phyloP scores from a whole-genome alignment of 2,797 vertebrate species.

The Spheniscus humboldti region DNA sequence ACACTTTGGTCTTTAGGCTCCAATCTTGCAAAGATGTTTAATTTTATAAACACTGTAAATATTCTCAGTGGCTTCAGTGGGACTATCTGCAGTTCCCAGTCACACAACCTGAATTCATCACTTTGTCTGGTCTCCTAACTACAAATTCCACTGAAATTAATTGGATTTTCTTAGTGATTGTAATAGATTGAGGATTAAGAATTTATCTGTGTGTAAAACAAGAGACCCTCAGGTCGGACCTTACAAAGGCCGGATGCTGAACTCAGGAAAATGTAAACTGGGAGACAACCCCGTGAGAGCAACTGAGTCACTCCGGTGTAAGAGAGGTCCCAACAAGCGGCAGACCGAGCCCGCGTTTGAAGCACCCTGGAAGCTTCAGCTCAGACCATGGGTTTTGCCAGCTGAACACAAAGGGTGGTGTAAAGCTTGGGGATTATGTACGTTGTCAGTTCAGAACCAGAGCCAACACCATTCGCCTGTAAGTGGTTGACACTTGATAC shows the following conservation, averaged over 20 bases:
- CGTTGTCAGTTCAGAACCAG: not conserved
- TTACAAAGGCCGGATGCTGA: not conserved
- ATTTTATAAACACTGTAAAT: not conserved
- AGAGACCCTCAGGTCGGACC: not conserved
- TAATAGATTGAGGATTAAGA: not conserved
- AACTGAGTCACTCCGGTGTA: not conserved
- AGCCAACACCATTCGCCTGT: conserved; percentile 24
- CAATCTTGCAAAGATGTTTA: not conserved
- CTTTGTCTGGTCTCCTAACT: not conserved
- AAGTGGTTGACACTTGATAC: conserved; percentile 28
- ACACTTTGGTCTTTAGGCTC: not conserved
- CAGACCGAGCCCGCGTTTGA: not conserved
- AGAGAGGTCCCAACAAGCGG: not conserved
- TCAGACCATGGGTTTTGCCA: not conserved
- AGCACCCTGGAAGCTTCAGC: not conserved
- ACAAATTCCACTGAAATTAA: not conserved
- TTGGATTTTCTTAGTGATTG: not conserved
- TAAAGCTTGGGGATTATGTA: not conserved
- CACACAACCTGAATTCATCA: not conserved
- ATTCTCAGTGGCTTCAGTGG: not conserved
- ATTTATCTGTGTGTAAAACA: not conserved
- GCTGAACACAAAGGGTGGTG: not conserved
- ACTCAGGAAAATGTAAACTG: not conserved
- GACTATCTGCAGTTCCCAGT: not conserved
- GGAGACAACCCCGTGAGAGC: not conserved